phyloP scores from a whole-genome alignment of 2,888 invertebrate species.

The Trisateles emortualis region DNA sequence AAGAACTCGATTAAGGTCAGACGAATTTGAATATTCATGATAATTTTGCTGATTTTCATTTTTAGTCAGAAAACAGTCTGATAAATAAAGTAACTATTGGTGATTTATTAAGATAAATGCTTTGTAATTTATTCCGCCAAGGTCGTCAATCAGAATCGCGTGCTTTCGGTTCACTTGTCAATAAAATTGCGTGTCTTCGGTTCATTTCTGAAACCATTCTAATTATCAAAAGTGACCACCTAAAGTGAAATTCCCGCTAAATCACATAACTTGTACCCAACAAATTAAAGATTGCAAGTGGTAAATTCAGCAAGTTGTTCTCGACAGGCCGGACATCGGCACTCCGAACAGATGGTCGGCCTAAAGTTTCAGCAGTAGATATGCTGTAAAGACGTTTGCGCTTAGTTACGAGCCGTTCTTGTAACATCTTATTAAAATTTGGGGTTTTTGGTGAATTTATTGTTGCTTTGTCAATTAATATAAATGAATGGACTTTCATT shows the following conservation, averaged over 20 bases:
- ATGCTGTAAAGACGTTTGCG: slow-evolving; percentile 24
- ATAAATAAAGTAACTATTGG: no score
- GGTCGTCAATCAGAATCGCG: no score
- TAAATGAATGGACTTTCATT: no score
- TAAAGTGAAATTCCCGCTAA: not conserved
- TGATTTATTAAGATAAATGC: no score
- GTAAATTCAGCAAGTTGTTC: slow-evolving; percentile 49
- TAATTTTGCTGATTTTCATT: not conserved
- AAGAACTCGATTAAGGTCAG: not conserved
- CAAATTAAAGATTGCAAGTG: slow-evolving; percentile 46
- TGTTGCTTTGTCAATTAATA: not conserved
- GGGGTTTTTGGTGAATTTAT: slow-evolving; percentile 1
- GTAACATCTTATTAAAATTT: slow-evolving; percentile 13
- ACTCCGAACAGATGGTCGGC: slow-evolving; percentile 46
- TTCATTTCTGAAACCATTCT: no score
- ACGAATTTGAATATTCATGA: not conserved
- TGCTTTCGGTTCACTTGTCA: no score
- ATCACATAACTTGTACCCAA: slow-evolving; percentile 6
- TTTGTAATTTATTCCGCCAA: no score
- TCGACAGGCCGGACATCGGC: slow-evolving; percentile 41
- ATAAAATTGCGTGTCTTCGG: no score
- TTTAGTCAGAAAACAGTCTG: no score
- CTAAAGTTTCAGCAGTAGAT: slow-evolving; percentile 46
- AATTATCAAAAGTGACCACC: no score
- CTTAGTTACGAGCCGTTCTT: slow-evolving; percentile 9